A percentile compares a stretch with the other conserved stretches of the same genome.
Conservation (phyloP, 2,113 vertebrate genomes). For the Anser cygnoides region DNA sequence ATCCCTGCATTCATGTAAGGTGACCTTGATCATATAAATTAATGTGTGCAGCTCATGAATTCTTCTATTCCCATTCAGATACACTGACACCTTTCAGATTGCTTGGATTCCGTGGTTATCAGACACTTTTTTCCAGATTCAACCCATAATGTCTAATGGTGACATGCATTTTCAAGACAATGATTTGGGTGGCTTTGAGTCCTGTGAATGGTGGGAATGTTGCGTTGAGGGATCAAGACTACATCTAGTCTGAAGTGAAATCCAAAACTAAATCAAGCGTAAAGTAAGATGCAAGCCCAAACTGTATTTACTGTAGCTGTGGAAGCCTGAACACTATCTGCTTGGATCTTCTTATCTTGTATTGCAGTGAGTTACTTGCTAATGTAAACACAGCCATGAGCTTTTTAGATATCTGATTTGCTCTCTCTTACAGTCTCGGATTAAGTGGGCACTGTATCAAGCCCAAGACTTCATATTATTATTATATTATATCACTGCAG, state of each 20-base stretch:
- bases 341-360: neutral
- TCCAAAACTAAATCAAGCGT: neutral
- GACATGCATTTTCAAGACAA: neutral
- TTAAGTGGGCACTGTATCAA: neutral
- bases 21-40: neutral
- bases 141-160: rapidly evolving
- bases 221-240: neutral
- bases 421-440: neutral
- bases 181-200: neutral
- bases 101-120: neutral
- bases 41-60: neutral
- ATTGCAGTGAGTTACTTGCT: neutral
- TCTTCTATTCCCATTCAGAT: neutral
- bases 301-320: neutral
- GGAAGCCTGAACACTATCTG: neutral
- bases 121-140: neutral
- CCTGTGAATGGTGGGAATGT: neutral
- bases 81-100: neutral
- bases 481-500: neutral
- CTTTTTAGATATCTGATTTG: neutral
- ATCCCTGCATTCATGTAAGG: neutral
- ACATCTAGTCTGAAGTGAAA: neutral
- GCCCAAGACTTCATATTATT: neutral
- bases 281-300: neutral
- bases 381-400: neutral